Evolutionary conservation across 1,140 invertebrate genomes (phyloP), one percentile per base, ranked within the genome.

Genomic region (Temnothorax nylanderi): DNA sequence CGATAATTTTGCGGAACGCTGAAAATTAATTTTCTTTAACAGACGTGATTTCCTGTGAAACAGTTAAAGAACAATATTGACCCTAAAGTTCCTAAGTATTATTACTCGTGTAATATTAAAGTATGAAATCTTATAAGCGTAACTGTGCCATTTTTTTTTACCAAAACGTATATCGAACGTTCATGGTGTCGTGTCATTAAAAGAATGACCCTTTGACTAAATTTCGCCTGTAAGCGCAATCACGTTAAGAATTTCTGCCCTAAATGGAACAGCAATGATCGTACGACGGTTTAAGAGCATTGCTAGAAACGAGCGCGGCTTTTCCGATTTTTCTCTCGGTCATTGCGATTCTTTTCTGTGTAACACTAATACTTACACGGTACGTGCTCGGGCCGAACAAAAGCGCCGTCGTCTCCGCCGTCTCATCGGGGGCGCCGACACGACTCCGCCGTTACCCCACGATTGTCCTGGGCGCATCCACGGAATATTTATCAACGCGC

Each of bases 401-500:
- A 89, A 90, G 89, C 76, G 65, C 62, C 77, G 65, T 69, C 77
- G 86, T 88, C 85, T 82, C 49, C 51, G 71, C 44, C 41, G 56
- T 86, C 75, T 74, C 78, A 87, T 87, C 64, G 72, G 67, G 82
- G 82, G 37, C 84, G 71, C 60, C 80, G 85, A 89, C 85, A 85
- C 89, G 65, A 77, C 85, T 60, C 65, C 47, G 74, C 87, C 78
- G 88, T 90, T 90, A 89, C 58, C 65, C 78, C 49, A 54, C 86
- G 86, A 90, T 90, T 90, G 89, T 90, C 80, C 88, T 78, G 75
- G 67, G 71, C 86, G 71, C 76, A 85, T 90, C 75, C 81, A 65
- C 89, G 86, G 89, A 90, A 90, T 90, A 90, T 90, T 90, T 90
- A 90, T 90, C 89, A 90, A 88, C 41, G 76, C 32, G 78, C 60